phyloP scores from a whole-genome alignment of 2,113 vertebrate species.

The Panthera leo region DNA sequence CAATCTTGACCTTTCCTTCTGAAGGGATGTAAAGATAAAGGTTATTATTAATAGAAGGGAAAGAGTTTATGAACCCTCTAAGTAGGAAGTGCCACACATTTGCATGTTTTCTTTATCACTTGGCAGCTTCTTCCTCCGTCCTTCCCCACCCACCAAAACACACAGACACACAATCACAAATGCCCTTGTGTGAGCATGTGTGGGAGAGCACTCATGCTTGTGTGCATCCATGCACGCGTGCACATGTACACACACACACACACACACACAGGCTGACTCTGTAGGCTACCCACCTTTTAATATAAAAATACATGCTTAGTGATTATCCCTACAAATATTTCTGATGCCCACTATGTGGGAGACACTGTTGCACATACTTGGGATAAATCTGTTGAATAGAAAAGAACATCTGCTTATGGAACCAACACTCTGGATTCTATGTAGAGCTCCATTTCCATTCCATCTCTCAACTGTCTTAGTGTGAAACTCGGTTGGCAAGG shows the following conservation, averaged over 20 bases:
- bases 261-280: background rate
- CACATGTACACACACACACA: no score
- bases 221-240: no score
- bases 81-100: background rate
- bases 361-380: background rate
- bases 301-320: background rate
- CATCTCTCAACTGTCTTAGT: background rate
- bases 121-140: background rate
- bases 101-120: background rate
- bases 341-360: background rate
- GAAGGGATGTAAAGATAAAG: slow-evolving; percentile 66
- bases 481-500: background rate
- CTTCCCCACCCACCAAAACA: background rate
- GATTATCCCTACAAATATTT: background rate
- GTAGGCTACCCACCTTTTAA: background rate
- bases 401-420: background rate
- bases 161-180: background rate
- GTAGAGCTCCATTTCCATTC: background rate
- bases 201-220: no score
- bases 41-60: slow-evolving; percentile 63
- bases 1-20: slow-evolving; percentile 76
- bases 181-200: no score
- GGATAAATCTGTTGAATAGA: background rate
- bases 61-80: background rate
- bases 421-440: fast-evolving